Evolutionary conservation across 2,797 vertebrate genomes (phyloP).

Genomic region (Hephaestus fuliginosus): DNA sequence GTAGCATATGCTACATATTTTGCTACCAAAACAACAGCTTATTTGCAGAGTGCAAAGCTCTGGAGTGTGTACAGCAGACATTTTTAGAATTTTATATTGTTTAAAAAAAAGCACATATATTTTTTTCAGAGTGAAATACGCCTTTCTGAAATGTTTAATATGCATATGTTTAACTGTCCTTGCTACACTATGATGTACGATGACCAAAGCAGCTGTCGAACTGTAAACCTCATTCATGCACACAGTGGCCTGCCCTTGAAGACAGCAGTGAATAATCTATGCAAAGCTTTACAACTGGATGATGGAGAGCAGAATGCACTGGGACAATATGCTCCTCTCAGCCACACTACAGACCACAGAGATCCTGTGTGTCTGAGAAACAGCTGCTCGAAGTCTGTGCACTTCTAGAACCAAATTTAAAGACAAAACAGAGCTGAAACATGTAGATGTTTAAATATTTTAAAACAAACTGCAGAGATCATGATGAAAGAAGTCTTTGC

Average conservation of each 20-base stretch:
- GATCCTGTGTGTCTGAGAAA: neutral
- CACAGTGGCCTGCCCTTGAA: slow-evolving; percentile 12
- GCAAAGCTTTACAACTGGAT: slow-evolving; percentile 52
- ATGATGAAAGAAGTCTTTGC: neutral
- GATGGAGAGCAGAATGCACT: slow-evolving; percentile 9
- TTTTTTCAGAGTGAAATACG: neutral
- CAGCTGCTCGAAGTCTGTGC: neutral
- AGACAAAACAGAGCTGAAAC: neutral
- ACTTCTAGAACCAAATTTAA: neutral
- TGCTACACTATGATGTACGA: neutral
- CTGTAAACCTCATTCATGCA: slow-evolving; percentile 9
- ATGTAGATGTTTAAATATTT: neutral
- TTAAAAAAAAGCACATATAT: too few relatives aligned
- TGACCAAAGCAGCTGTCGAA: neutral
- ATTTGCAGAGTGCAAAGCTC: neutral
- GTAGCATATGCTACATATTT: neutral
- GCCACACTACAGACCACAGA: neutral
- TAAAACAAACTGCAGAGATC: neutral
- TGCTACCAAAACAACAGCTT: neutral
- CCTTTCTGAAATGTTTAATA: neutral
- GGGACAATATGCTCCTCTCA: neutral
- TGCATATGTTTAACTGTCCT: neutral
- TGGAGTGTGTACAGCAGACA: neutral
- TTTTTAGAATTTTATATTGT: neutral
- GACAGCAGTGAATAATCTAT: slow-evolving; percentile 55